phyloP scores from a whole-genome alignment of 1,140 invertebrate species.

The Homalodisca vitripennis region DNA sequence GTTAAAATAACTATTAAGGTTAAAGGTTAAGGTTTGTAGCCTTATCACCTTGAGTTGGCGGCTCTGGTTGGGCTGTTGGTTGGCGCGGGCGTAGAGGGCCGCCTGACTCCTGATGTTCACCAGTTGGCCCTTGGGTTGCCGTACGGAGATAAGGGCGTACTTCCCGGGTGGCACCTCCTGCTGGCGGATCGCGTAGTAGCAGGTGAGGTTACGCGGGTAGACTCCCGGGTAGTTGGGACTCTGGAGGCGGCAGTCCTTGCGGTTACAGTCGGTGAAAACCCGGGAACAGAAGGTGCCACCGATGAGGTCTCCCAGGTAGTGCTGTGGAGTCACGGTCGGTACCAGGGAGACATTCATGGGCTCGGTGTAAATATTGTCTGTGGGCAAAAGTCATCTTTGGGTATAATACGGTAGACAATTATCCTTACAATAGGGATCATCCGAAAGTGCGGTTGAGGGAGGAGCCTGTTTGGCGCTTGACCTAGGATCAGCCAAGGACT shows the following conservation, averaged over 20 bases:
- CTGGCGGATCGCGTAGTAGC: constrained; percentile 81
- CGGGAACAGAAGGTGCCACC: constrained; percentile 85
- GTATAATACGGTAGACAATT: too few species aligned
- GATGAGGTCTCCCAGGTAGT: constrained; percentile 80
- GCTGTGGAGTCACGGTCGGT: too few species aligned
- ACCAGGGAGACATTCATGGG: too few species aligned
- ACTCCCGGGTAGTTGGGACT: constrained; percentile 90
- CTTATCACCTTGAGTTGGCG: constrained; percentile 21
- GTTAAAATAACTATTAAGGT: too few species aligned
- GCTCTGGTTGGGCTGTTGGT: constrained; percentile 29
- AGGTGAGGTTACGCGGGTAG: constrained; percentile 86
- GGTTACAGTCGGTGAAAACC: constrained; percentile 86
- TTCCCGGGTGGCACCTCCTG: constrained; percentile 78
- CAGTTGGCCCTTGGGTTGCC: constrained; percentile 78
- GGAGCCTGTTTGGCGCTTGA: too few species aligned
- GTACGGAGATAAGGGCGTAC: constrained; percentile 79
- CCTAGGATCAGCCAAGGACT: too few species aligned
- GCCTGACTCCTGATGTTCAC: constrained; percentile 74
- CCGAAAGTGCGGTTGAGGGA: too few species aligned
- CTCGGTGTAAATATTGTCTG: too few species aligned
- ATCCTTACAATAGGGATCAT: too few species aligned
- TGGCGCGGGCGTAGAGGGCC: constrained; percentile 50
- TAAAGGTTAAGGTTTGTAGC: too few species aligned
- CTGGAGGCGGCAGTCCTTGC: constrained; percentile 80
- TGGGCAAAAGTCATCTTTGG: too few species aligned